Base-by-base conservation (phyloP, 2,797 vertebrate species). In the Pangasius mekongensis region DNA sequence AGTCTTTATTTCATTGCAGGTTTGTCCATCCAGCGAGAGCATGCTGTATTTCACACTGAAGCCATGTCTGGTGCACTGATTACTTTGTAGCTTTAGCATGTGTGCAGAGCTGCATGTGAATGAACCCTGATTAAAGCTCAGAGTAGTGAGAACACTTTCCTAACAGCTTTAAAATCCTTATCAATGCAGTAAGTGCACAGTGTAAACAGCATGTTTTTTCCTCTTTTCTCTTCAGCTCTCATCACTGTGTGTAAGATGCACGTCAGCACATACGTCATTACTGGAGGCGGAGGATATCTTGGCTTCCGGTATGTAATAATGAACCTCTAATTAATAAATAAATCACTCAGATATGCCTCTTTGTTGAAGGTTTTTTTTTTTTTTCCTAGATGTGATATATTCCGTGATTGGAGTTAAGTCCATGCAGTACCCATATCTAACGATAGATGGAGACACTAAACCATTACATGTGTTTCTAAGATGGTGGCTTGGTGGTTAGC, bases 201-300 rank as follows among this genome's bases (percentile, higher is more conserved):
- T 83, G 27, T 30, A 49, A 52, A 52, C 5, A 81, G 27, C 27
- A 10, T 64, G 7, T 3, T 47, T 9, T 16, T 49, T n/a, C 11
- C 2, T 18, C 22, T 64, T 36, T 36, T 67, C 43, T 22, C 7
- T 52, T 13, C 1, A 67, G 62, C n/a, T 30, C 16, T n/a, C 24
- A 49, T 83, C n/a, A 30, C 39, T 83, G 62, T 64, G 16, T 64
- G 3, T 11, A 84, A 67, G 82, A 84, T 84, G 82, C 62, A 67
- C 2, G 58, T 36, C n/a, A 93, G 95, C 87, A 95, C 87, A 0
- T 95, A 95, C 64, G 94, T 99, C 78, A 94, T 99, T 81, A 99
- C 98, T 1, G 98, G 98, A 83, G 98, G 98, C 92, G 95, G 96
- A 80, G 98, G 98, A 49, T 99, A 99, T 89, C 97, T 99, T 91